These are phyloP conservation scores for Pristionchus entomophagus DNA, from an alignment of 2,888 invertebrate species.

Conservation along the genomic window DNA sequence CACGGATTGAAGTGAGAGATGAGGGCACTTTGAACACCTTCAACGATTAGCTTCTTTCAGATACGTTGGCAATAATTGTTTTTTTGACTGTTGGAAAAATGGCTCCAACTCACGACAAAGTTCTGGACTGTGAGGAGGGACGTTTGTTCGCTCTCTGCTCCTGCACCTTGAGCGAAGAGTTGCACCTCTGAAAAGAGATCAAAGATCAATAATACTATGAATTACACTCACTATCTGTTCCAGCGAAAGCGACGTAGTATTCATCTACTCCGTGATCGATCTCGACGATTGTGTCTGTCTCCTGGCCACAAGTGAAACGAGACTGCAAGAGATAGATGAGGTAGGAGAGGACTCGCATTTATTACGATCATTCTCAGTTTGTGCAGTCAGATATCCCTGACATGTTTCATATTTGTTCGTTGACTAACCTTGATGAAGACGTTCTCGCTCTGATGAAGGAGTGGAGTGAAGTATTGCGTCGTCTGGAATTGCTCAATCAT, in stretches of 20 bases:
- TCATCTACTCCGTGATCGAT: not conserved
- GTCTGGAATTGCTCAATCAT: too few species aligned
- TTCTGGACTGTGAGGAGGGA: constrained; percentile 15
- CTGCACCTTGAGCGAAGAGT: not conserved
- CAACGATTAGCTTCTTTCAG: not conserved
- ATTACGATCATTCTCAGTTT: not conserved
- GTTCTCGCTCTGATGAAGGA: constrained; percentile 34
- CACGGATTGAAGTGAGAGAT: not conserved
- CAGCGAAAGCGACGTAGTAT: constrained; percentile 11
- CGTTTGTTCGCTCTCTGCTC: not conserved
- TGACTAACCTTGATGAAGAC: constrained; percentile 36
- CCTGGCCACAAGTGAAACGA: constrained; percentile 30
- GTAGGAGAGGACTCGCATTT: too few species aligned
- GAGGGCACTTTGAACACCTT: constrained; percentile 33
- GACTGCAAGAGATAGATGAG: not conserved
- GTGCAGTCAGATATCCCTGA: too few species aligned
- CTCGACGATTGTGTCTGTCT: not conserved
- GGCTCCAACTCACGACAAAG: not conserved
- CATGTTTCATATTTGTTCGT: too few species aligned
- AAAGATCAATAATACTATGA: not conserved
- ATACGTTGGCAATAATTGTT: not conserved
- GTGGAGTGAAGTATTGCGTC: not conserved
- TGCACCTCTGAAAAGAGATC: constrained; percentile 25
- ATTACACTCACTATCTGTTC: constrained; percentile 9
- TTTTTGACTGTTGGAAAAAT: too few species aligned